Evolutionary conservation across 2,888 invertebrate species (phyloP), one percentile per base, ranked within the genome.

Genomic region (Lepidochitona cinerea): DNA sequence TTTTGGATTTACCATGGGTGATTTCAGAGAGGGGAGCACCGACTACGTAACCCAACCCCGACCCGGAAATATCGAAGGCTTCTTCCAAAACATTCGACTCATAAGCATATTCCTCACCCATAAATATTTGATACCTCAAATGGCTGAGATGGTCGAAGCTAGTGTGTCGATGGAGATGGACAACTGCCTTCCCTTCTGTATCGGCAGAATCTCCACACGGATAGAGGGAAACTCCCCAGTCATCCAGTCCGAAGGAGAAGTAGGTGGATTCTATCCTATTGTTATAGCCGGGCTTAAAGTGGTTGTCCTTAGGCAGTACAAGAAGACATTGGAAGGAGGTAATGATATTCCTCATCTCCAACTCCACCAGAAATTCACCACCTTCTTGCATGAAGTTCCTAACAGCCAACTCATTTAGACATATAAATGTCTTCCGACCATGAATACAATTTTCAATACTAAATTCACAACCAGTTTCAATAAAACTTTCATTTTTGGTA

Each of bases 71-170:
- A 73, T 87, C 88, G 18, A 89, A 73, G n/a, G 85, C 74, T 72
- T 87, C 86, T 35, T 87, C 88, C 5, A 89, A 73, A 49, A 81
- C 83, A 5, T 86, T 85, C 0, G 89, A 87, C 32, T 87, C 86
- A 65, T 88, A 85, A 18, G 80, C 79, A 53, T 83, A 81, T 66
- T 85, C 87, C 26, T 87, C 86, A 1, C 89, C 88, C 1, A 95
- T 91, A 0, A 87, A 83, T 1, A 92, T 81, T 35, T 93, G 93
- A 90, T 95, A 95, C 33, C 94, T 92, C 9, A 95, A 94, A 74
- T 95, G 93, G 88, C 95, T 95, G 68, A 94, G 93, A 88, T 95
- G 95, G 83, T 95, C 95, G 87, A 95, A 95, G 65, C 95, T 95
- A 23, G 95, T 95, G 71, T 95, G 93, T 69, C 95, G 92, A 85